These are phyloP conservation scores for Hylomyscus alleni DNA, from an alignment of 2,797 vertebrate species.

Conservation along the genomic window DNA sequence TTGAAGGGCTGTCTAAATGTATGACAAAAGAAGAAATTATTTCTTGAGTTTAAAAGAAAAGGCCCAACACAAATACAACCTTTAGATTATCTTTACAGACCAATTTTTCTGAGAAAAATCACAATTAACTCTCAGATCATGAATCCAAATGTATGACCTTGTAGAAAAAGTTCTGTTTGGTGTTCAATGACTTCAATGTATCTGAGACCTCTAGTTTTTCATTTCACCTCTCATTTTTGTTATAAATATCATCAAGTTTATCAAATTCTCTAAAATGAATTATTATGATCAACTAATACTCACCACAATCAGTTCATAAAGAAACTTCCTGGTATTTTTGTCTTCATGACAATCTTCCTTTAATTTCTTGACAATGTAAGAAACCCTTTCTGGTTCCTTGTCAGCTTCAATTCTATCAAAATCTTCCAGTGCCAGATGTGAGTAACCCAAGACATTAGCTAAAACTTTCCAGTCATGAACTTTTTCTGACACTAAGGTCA, in stretches of 20 bases:
- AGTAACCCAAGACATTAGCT: slow-evolving; percentile 94
- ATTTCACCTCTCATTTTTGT: slow-evolving; percentile 27
- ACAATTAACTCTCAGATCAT: slow-evolving; percentile 31
- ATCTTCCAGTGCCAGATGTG: slow-evolving; percentile 89
- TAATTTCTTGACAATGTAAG: slow-evolving; percentile 94
- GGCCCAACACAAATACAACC: slow-evolving; percentile 18
- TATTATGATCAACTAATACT: slow-evolving; percentile 85
- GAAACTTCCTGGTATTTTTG: slow-evolving; percentile 93
- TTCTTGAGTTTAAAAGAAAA: slow-evolving; percentile 47
- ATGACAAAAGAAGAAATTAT: slow-evolving; percentile 40
- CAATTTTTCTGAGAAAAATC: slow-evolving; percentile 57
- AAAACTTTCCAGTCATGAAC: slow-evolving; percentile 94
- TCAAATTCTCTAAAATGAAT: slow-evolving; percentile 10
- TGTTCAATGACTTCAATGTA: not conserved
- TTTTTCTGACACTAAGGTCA: slow-evolving; percentile 94
- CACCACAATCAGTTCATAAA: slow-evolving; percentile 96
- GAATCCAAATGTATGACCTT: slow-evolving; percentile 18
- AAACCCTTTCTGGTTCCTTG: slow-evolving; percentile 95
- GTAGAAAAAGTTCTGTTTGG: not conserved
- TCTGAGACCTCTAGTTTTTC: slow-evolving; percentile 42
- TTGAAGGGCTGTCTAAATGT: slow-evolving; percentile 63
- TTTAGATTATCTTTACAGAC: not conserved
- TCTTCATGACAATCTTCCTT: slow-evolving; percentile 97
- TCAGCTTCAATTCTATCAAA: slow-evolving; percentile 89
- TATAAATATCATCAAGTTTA: slow-evolving; percentile 58